These are phyloP conservation scores for Suncus etruscus DNA, from an alignment of 2,113 vertebrate genomes.

Conservation along the genomic window DNA sequence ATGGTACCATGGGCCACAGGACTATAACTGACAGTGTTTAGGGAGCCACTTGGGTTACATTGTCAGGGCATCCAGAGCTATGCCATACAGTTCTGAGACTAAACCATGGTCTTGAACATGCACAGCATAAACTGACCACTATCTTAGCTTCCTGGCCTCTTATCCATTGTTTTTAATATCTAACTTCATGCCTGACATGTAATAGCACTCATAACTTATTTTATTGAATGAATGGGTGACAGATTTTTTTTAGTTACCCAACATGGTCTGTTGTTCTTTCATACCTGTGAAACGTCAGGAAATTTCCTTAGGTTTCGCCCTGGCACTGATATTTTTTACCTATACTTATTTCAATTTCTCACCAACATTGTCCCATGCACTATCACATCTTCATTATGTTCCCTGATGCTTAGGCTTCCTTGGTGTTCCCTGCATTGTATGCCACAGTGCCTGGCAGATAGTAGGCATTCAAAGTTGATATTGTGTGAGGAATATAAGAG, in stretches of 20 bases:
- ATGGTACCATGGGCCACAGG: no score
- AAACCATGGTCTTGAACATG: no score
- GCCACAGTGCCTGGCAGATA: background rate
- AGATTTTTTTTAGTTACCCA: background rate
- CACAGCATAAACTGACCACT: no score
- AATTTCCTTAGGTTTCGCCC: constrained; percentile 8
- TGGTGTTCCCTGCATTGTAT: background rate
- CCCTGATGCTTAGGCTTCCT: background rate
- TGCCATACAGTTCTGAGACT: no score
- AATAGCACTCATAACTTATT: background rate
- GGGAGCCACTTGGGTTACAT: no score
- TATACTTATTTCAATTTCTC: background rate
- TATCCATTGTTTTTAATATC: constrained; percentile 17
- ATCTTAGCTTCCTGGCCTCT: background rate
- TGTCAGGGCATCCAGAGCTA: no score
- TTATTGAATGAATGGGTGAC: background rate
- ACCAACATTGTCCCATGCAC: background rate
- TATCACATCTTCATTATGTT: background rate
- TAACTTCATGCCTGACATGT: background rate
- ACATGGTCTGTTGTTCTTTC: background rate
- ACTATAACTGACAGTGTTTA: no score
- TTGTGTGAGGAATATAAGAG: constrained; percentile 38
- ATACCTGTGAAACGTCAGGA: background rate
- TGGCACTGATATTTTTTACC: background rate
- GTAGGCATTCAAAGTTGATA: background rate